A percentile compares a stretch with the other conserved stretches of the same genome.
Evolutionary conservation across 2,797 vertebrate species (phyloP).

Genomic region (Notoglanidium macrostoma): DNA sequence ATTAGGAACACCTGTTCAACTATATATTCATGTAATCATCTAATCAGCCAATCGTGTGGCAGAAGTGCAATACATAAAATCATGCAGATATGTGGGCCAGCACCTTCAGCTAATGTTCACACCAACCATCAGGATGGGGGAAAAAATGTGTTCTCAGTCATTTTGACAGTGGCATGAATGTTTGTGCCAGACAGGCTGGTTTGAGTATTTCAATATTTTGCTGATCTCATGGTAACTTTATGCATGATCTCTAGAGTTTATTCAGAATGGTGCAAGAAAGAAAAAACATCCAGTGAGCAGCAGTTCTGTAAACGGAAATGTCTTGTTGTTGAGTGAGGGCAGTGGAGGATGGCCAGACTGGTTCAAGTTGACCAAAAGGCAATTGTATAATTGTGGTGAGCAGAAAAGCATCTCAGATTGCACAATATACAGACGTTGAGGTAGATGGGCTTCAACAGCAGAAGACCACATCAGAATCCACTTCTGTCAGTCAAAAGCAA

Average conservation of each 20-base stretch:
- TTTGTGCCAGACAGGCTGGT: not conserved
- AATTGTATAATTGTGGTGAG: not conserved
- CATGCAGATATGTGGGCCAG: not conserved
- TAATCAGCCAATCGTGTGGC: not conserved
- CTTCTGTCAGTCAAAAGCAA: not conserved
- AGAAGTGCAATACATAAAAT: not conserved
- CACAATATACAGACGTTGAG: not conserved
- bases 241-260: not conserved
- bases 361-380: not conserved
- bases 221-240: not conserved
- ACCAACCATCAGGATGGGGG: not conserved
- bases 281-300: not conserved
- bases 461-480: not conserved
- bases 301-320: not conserved
- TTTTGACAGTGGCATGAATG: not conserved
- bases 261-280: not conserved
- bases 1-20: not conserved
- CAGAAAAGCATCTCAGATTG: not conserved
- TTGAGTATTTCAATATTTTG: not conserved
- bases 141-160: not conserved
- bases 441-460: not conserved
- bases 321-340: not conserved
- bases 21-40: not conserved
- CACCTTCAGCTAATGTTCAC: not conserved
- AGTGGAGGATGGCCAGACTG: not conserved